Percentiles rank a stretch among this genome's conserved stretches.
phyloP scores from a whole-genome alignment of 2,888 invertebrate species.

The Megalurothrips usitatus region DNA sequence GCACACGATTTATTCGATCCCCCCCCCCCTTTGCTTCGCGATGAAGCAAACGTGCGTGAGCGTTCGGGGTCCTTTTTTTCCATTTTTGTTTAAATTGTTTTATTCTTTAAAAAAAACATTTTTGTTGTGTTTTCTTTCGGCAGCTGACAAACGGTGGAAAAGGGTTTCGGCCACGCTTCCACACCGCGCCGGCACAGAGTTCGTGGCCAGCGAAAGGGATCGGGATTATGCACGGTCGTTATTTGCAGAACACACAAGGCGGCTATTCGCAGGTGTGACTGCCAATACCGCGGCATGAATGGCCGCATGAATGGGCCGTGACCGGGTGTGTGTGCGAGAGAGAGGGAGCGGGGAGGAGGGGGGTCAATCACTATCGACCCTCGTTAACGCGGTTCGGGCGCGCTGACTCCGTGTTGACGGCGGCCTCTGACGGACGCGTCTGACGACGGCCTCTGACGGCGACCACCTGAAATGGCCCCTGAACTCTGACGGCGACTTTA shows the following conservation, averaged over 20 bases:
- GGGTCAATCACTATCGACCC: not conserved
- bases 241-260: not conserved
- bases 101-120: not conserved
- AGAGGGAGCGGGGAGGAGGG: not conserved
- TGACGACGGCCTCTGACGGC: too few relatives aligned
- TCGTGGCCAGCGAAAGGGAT: not conserved
- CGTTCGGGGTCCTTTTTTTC: too few relatives aligned
- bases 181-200: not conserved
- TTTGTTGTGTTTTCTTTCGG: not conserved
- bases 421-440: too few relatives aligned
- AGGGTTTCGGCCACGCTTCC: not conserved
- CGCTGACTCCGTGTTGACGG: too few relatives aligned
- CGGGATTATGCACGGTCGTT: conserved; percentile 13
- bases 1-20: not conserved
- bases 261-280: conserved; percentile 17
- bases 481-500: too few relatives aligned
- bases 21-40: too few relatives aligned
- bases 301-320: conserved; percentile 31
- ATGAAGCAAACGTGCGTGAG: too few relatives aligned
- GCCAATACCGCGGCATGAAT: conserved; percentile 6
- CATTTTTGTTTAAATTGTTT: not conserved
- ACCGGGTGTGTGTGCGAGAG: conserved; percentile 23
- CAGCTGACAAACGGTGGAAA: not conserved
- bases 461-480: too few relatives aligned
- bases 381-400: not conserved